Conservation (phyloP, 2,888 invertebrate species). For the Dioctria linearis region DNA sequence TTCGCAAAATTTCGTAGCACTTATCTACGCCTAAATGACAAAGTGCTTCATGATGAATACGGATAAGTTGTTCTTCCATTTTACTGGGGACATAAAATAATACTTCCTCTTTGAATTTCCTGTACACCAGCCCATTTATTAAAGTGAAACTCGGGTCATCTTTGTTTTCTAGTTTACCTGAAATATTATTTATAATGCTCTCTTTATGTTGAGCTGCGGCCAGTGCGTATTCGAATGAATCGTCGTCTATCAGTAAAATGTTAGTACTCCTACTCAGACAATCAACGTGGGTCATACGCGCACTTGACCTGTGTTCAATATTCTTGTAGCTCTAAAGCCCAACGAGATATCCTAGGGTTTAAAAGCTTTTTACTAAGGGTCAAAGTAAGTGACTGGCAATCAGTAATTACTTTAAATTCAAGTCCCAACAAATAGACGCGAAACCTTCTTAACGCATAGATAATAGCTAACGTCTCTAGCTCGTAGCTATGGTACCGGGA, state of each 20-base stretch:
- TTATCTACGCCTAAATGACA: no score
- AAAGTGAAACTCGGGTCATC: neutral
- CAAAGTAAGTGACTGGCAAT: conserved; percentile 23
- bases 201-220: conserved; percentile 23
- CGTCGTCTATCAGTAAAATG: conserved; percentile 31
- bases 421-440: conserved; percentile 58
- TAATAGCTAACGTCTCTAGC: conserved; percentile 62
- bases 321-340: conserved; percentile 59
- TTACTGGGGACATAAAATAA: conserved; percentile 55
- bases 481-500: conserved; percentile 62
- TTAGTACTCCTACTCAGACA: conserved; percentile 57
- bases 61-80: conserved; percentile 55
- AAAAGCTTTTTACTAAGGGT: conserved; percentile 14
- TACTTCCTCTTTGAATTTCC: conserved; percentile 4
- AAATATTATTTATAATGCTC: neutral
- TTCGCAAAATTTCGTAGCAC: conserved; percentile 55
- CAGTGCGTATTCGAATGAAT: conserved; percentile 28
- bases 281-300: neutral
- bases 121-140: conserved; percentile 27
- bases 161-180: conserved; percentile 2
- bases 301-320: conserved; percentile 58
- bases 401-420: conserved; percentile 44
- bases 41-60: conserved; percentile 60
- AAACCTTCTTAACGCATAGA: conserved; percentile 62
- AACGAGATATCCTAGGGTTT: conserved; percentile 59